Percentiles rank a stretch among this genome's conserved stretches.
These are phyloP conservation scores for Microtus richardsoni DNA, from an alignment of 2,113 vertebrate genomes.

Conservation along the genomic window DNA sequence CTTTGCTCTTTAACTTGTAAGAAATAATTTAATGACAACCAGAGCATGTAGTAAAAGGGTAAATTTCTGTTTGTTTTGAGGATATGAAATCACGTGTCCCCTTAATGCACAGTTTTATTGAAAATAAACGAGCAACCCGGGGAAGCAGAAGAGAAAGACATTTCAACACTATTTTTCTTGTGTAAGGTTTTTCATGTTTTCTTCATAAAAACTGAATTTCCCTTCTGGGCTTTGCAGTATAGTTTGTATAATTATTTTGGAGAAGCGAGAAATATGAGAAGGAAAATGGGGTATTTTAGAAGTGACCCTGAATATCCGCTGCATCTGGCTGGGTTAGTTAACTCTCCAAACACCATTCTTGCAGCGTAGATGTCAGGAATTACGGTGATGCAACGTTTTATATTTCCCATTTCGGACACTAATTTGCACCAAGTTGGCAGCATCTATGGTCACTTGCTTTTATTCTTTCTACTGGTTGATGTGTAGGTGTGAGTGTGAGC, in stretches of 20 bases:
- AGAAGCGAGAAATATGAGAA: constrained; percentile 77
- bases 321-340: constrained; percentile 74
- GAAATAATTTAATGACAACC: constrained; percentile 66
- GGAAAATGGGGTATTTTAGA: constrained; percentile 76
- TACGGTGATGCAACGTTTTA: constrained; percentile 32
- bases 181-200: constrained; percentile 74
- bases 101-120: constrained; percentile 78
- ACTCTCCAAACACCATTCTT: constrained; percentile 61
- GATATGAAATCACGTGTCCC: constrained; percentile 68
- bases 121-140: constrained; percentile 81
- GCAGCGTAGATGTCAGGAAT: constrained; percentile 55
- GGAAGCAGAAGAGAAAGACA: constrained; percentile 69
- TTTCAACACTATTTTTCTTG: constrained; percentile 75
- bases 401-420: constrained; percentile 48
- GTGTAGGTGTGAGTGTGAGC: background rate
- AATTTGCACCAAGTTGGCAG: constrained; percentile 59
- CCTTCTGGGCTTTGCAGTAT: constrained; percentile 79
- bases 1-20: constrained; percentile 55
- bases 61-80: constrained; percentile 78
- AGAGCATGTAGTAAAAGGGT: constrained; percentile 40
- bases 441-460: constrained; percentile 29
- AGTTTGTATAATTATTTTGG: constrained; percentile 83
- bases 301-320: constrained; percentile 66
- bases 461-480: constrained; percentile 22
- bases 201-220: constrained; percentile 81